A percentile compares a stretch with the other conserved stretches of the same genome.
These are phyloP conservation scores for Dasypogon diadema DNA, from an alignment of 2,888 invertebrate species.

Conservation along the genomic window DNA sequence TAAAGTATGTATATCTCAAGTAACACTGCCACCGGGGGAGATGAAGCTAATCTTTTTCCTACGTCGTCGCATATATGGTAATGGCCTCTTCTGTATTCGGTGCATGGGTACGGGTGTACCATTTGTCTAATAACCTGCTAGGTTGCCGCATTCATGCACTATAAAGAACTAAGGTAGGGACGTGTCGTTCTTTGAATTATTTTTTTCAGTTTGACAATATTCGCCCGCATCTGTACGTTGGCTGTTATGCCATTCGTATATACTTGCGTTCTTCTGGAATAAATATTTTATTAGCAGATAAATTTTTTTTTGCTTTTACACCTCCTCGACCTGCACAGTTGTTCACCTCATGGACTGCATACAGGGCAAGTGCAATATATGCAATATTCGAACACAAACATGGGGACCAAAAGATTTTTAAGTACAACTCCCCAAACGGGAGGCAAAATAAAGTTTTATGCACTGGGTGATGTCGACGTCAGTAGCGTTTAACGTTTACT, in stretches of 20 bases:
- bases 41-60: conserved; percentile 17
- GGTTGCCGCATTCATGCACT: conserved; percentile 5
- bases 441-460: not conserved
- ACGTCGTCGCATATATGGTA: conserved; percentile 37
- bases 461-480: conserved; percentile 3
- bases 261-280: not conserved
- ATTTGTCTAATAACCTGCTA: conserved; percentile 44
- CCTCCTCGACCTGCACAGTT: not conserved
- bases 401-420: not conserved
- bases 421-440: not conserved
- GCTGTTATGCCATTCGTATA: not conserved
- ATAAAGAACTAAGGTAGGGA: conserved; percentile 17
- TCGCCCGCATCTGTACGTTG: conserved; percentile 30
- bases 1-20: conserved; percentile 37
- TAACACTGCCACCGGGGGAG: conserved; percentile 38
- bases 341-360: not conserved
- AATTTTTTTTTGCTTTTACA: not conserved
- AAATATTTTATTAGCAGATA: conserved; percentile 43
- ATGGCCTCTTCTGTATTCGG: conserved; percentile 34
- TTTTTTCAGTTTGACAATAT: conserved; percentile 42
- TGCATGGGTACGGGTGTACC: conserved; percentile 34
- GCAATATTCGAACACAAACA: conserved; percentile 35
- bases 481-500: conserved; percentile 25
- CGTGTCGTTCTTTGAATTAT: conserved; percentile 28
- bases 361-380: conserved; percentile 9